phyloP scores from a whole-genome alignment of 1,140 invertebrate genomes.

The Eulimnadia texana region DNA sequence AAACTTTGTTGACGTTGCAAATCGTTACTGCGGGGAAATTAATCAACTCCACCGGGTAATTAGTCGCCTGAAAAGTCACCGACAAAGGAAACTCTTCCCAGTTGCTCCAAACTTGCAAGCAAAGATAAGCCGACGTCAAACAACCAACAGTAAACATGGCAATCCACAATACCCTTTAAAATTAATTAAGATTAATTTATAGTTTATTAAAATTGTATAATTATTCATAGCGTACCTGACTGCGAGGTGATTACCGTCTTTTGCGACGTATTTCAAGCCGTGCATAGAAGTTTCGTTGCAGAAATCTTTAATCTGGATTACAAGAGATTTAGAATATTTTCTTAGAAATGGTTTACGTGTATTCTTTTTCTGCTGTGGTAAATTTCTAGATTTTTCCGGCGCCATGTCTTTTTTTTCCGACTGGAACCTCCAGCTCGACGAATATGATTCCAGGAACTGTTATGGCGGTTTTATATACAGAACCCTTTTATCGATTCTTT shows the following conservation, averaged over 20 bases:
- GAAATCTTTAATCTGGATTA: conserved; percentile 8
- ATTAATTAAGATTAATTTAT: no score
- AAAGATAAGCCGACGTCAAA: not conserved
- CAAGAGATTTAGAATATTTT: not conserved
- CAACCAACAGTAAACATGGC: not conserved
- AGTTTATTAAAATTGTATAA: not conserved
- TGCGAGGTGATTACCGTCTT: conserved; percentile 10
- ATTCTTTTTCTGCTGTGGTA: not conserved
- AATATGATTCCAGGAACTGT: no score
- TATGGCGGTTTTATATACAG: no score
- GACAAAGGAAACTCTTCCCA: not conserved
- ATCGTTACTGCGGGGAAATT: conserved; percentile 3
- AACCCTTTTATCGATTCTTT: no score
- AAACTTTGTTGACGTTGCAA: conserved; percentile 10
- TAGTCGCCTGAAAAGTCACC: conserved; percentile 1
- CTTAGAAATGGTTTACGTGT: not conserved
- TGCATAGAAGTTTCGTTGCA: conserved; percentile 18
- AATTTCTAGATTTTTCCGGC: not conserved
- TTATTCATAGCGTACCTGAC: conserved; percentile 16
- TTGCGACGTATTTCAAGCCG: conserved; percentile 16
- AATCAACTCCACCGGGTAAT: not conserved
- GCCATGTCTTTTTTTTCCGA: no score
- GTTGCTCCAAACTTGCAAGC: not conserved
- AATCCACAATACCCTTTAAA: not conserved
- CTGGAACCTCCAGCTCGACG: no score